These are phyloP conservation scores for Cheirogaleus major DNA, from an alignment of 2,797 vertebrate species.

Conservation along the genomic window DNA sequence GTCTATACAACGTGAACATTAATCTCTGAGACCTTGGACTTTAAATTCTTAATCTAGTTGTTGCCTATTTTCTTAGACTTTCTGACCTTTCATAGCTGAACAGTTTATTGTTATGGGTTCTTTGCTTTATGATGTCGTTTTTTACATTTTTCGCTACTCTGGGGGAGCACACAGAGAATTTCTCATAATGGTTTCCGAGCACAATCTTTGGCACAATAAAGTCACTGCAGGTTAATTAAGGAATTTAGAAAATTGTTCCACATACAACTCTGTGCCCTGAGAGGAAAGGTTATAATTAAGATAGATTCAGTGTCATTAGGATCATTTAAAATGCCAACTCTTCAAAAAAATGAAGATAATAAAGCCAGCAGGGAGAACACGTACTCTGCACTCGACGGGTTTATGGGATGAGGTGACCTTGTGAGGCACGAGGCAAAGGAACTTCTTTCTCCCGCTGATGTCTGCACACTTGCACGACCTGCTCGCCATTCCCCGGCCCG, in stretches of 20 bases:
- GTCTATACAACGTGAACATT: not conserved
- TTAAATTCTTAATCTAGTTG: not conserved
- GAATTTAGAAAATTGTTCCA: constrained; percentile 71
- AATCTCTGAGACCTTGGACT: not conserved
- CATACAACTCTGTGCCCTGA: constrained; percentile 54
- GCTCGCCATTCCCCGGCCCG: not conserved
- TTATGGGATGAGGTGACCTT: constrained; percentile 38
- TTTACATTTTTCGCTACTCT: not conserved
- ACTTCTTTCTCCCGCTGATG: not conserved
- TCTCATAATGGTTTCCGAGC: constrained; percentile 23
- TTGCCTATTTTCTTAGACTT: not conserved
- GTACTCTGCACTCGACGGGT: not conserved
- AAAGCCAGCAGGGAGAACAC: constrained; percentile 43
- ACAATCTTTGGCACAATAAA: constrained; percentile 65
- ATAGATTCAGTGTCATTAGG: constrained; percentile 58
- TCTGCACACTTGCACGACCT: fast-evolving
- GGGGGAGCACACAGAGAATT: not conserved
- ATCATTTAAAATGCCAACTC: constrained; percentile 65
- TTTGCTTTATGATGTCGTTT: not conserved
- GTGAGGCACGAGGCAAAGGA: not conserved
- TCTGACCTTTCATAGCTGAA: not conserved
- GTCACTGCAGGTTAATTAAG: constrained; percentile 76
- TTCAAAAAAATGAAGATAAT: constrained; percentile 63
- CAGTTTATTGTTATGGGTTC: not conserved
- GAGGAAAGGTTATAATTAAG: constrained; percentile 78